Evolutionary conservation across 2,113 vertebrate species (phyloP).

Genomic region (Fulmarus glacialis): DNA sequence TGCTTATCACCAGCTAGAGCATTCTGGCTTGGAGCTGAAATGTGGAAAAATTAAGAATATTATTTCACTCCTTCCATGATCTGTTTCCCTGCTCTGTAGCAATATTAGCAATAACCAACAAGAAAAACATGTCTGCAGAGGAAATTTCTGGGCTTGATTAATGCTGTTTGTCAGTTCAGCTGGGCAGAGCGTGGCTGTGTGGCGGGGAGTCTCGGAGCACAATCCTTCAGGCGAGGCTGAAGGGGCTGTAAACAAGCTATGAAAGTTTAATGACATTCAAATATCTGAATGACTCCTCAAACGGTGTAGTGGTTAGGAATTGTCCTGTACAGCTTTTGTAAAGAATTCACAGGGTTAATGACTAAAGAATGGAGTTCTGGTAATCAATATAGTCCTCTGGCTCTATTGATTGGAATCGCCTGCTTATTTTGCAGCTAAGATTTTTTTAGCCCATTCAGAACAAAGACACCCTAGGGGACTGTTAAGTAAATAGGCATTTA

Average conservation of each 20-base stretch:
- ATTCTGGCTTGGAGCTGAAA: background rate
- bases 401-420: constrained; percentile 88
- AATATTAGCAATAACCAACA: background rate
- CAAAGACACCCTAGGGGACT: constrained; percentile 86
- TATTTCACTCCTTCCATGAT: background rate
- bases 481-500: constrained; percentile 87
- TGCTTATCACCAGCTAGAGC: background rate
- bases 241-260: constrained; percentile 61
- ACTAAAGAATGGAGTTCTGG: constrained; percentile 85
- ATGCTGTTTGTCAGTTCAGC: constrained; percentile 42
- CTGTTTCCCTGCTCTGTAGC: background rate
- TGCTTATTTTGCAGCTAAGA: constrained; percentile 85
- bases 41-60: background rate
- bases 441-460: constrained; percentile 86
- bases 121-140: background rate
- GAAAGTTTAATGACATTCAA: constrained; percentile 68
- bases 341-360: constrained; percentile 84
- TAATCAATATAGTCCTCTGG: constrained; percentile 89
- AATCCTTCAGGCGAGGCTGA: constrained; percentile 21
- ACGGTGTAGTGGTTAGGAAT: constrained; percentile 30
- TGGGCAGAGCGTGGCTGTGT: background rate
- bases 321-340: constrained; percentile 63
- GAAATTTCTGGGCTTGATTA: constrained; percentile 38
- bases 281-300: constrained; percentile 64
- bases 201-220: background rate